Evolutionary conservation across 2,888 invertebrate genomes (phyloP).

Genomic region (Apantesis nais): DNA sequence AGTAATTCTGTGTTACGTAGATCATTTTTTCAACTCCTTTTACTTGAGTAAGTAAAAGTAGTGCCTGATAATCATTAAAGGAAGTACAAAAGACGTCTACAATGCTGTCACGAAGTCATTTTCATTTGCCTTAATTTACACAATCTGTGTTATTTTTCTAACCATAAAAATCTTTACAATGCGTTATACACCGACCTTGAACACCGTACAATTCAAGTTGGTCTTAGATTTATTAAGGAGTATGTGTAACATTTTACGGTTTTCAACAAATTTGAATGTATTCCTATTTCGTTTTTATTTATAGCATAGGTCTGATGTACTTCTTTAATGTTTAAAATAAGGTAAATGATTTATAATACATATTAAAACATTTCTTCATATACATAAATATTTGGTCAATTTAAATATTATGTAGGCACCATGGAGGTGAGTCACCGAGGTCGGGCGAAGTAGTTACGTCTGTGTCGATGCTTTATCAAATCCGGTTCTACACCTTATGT

Average conservation of each 20-base stretch:
- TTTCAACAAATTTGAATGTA: not conserved
- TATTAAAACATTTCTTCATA: constrained; percentile 6
- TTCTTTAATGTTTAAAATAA: not conserved
- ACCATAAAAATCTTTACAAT: constrained; percentile 4
- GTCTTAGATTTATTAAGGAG: constrained; percentile 8
- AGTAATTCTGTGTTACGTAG: not conserved
- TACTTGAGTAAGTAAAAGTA: not conserved
- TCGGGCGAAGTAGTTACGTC: constrained; percentile 48
- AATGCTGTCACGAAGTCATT: not conserved
- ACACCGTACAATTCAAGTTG: constrained; percentile 2
- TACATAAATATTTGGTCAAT: constrained; percentile 24
- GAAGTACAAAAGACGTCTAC: not conserved
- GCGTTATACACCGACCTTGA: constrained; percentile 13
- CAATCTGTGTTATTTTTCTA: not conserved
- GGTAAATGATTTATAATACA: constrained; percentile 7
- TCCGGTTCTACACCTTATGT: constrained; percentile 66
- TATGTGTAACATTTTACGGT: not conserved
- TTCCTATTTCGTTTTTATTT: not conserved
- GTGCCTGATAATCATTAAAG: not conserved
- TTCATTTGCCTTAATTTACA: not conserved
- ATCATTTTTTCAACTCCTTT: not conserved
- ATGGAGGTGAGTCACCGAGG: constrained; percentile 64
- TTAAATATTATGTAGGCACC: constrained; percentile 36
- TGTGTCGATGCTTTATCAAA: constrained; percentile 64
- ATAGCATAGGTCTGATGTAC: not conserved